Evolutionary conservation across 2,797 vertebrate genomes (phyloP).

Genomic region (Anguilla anguilla): DNA sequence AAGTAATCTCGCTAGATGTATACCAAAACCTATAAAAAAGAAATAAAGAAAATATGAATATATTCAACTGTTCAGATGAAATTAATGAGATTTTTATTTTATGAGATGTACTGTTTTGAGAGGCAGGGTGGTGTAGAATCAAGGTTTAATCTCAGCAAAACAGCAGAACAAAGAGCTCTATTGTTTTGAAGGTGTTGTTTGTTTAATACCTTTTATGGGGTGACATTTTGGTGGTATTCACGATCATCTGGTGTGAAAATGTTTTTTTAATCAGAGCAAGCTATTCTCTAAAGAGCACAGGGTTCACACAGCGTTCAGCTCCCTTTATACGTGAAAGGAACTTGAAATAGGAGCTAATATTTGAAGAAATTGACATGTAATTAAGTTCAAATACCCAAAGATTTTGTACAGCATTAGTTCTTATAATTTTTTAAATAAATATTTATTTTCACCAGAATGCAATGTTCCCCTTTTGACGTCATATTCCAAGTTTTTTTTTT

Average conservation of each 20-base stretch:
- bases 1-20: background rate
- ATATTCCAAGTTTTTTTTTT: background rate
- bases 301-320: background rate
- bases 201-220: background rate
- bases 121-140: background rate
- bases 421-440: background rate
- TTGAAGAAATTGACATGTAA: background rate
- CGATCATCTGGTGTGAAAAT: background rate
- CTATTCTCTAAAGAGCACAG: background rate
- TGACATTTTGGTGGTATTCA: background rate
- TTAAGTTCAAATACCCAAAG: background rate
- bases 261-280: slow-evolving; percentile 10
- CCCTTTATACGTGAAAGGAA: background rate
- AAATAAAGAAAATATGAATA: background rate
- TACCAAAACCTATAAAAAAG: background rate
- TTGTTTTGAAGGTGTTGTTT: background rate
- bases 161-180: background rate
- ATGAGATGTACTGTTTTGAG: background rate
- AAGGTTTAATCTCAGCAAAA: background rate
- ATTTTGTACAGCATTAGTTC: background rate
- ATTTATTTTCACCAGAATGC: background rate
- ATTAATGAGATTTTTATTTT: background rate
- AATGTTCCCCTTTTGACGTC: background rate
- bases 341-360: background rate
- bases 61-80: background rate